Conservation (phyloP, 2,113 vertebrate species). For the Phalacrocorax brasilianus region DNA sequence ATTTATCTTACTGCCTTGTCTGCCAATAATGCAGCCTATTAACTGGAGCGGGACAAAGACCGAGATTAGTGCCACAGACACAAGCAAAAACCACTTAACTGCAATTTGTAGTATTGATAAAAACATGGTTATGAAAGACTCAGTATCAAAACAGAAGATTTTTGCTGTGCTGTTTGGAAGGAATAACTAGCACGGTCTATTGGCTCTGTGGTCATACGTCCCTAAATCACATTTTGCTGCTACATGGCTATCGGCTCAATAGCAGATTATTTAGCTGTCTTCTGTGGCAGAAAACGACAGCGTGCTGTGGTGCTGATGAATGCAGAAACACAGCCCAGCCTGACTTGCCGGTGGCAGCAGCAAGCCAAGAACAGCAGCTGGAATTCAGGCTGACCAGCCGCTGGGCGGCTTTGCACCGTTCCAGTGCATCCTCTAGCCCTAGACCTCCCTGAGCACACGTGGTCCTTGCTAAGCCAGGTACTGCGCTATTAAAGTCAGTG, state of each 20-base stretch:
- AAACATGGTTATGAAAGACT: background rate
- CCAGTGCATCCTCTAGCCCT: accelerated
- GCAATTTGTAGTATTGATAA: background rate
- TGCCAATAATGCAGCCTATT: slow-evolving; percentile 96
- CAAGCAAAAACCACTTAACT: slow-evolving; percentile 37
- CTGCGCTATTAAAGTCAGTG: background rate
- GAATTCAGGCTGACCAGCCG: background rate
- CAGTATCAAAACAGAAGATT: background rate
- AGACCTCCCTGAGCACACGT: accelerated
- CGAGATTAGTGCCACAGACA: slow-evolving; percentile 60
- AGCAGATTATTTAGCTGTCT: background rate
- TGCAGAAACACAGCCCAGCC: background rate
- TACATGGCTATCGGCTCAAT: background rate
- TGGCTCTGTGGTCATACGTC: background rate
- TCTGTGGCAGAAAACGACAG: background rate
- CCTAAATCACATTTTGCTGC: background rate
- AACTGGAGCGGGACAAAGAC: slow-evolving; percentile 77
- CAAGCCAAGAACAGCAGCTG: background rate
- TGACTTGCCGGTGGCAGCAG: background rate
- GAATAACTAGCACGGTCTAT: background rate
- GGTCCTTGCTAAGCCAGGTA: background rate
- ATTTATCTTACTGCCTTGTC: slow-evolving; percentile 97
- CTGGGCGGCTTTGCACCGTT: accelerated
- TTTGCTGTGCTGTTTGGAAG: slow-evolving; percentile 7
- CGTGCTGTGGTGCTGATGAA: accelerated